A percentile compares a stretch with the other conserved stretches of the same genome.
Conservation (phyloP, 2,113 vertebrate genomes). For the Cebus imitator region DNA sequence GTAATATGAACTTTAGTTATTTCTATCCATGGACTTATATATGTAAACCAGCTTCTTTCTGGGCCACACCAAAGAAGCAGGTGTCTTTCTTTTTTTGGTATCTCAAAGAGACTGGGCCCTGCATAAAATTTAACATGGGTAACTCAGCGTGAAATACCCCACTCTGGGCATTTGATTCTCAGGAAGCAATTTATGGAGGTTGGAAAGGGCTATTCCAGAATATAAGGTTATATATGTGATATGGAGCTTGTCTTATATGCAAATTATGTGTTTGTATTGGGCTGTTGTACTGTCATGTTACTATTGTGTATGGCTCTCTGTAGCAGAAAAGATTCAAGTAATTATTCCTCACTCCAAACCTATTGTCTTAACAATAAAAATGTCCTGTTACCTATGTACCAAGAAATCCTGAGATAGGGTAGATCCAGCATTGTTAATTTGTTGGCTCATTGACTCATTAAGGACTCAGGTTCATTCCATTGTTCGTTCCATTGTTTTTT, state of each 20-base stretch:
- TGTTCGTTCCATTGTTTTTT: background rate
- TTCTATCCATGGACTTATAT: background rate
- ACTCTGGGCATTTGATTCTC: background rate
- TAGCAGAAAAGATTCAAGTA: background rate
- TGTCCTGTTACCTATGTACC: background rate
- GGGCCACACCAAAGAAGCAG: background rate
- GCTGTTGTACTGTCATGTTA: background rate
- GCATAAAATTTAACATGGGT: background rate
- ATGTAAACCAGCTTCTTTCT: slow-evolving; percentile 29
- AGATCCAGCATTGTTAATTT: background rate
- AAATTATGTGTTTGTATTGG: background rate
- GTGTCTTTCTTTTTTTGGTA: background rate
- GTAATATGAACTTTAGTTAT: background rate
- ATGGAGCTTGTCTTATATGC: background rate
- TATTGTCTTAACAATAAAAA: background rate
- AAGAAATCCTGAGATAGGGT: background rate
- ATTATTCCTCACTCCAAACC: background rate
- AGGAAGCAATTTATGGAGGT: background rate
- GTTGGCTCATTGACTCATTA: background rate
- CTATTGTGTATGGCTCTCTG: background rate
- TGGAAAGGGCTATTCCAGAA: background rate
- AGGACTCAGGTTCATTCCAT: background rate
- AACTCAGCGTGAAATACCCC: background rate
- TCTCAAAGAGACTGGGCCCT: background rate
- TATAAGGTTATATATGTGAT: background rate